A percentile compares a stretch with the other conserved stretches of the same genome.
Evolutionary conservation across 2,113 vertebrate genomes (phyloP).

Genomic region (Solenodon paradoxus): DNA sequence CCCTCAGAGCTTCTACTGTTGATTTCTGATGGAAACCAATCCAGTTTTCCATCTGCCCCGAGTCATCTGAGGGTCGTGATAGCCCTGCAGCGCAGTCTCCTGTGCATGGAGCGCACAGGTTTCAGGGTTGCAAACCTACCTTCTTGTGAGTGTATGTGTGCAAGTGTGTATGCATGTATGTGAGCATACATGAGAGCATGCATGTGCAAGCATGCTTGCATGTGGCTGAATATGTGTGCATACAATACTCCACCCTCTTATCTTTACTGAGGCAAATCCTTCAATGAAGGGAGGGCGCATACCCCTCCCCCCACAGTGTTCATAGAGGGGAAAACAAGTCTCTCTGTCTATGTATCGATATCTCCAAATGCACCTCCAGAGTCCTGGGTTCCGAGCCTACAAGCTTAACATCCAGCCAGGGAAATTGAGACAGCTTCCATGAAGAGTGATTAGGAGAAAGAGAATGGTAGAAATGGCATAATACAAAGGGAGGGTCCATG

Average conservation of each 20-base stretch:
- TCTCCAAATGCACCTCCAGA: background rate
- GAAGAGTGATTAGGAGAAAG: too few species aligned
- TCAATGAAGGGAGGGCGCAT: too few species aligned
- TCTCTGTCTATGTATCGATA: background rate
- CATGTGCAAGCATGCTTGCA: too few species aligned
- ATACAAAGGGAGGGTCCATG: background rate
- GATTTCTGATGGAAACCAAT: too few species aligned
- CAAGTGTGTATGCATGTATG: too few species aligned
- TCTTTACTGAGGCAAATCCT: background rate
- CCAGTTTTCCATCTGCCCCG: too few species aligned
- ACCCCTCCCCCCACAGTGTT: background rate
- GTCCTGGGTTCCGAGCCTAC: background rate
- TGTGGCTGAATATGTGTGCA: too few species aligned
- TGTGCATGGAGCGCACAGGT: background rate
- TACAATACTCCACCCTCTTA: background rate
- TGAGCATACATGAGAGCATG: too few species aligned
- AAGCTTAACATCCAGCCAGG: background rate
- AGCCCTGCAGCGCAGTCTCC: too few species aligned
- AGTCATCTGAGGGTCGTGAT: too few species aligned
- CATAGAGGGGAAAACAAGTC: background rate
- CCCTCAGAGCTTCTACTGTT: background rate
- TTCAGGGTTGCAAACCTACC: background rate
- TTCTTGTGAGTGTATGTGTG: too few species aligned
- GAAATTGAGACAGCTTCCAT: background rate
- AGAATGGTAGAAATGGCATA: too few species aligned